Base-by-base conservation (phyloP, 2,888 invertebrate species). In the Ennomos fuscantarius region DNA sequence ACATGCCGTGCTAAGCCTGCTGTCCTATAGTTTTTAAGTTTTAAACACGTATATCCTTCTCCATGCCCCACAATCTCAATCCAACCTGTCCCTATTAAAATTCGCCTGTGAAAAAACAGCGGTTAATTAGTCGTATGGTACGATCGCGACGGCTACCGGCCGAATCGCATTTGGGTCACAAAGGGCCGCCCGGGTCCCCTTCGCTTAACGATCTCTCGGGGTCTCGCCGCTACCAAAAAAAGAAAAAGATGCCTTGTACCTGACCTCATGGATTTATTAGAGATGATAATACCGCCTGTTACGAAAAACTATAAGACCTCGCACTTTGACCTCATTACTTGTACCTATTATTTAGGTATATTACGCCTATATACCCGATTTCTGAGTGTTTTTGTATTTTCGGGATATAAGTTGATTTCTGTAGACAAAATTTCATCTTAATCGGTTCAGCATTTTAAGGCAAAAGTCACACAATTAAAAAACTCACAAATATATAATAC, bases 61-160 rank as follows among this genome's bases (percentile, higher is more conserved):
- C 2, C 37, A 34, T 11, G n/a, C 1, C 31, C 31, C 32, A 41
- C 46, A 42, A 72, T 72, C 66, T 70, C 51, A 51, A 61, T 55
- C 37, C 51, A 15, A 52, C 50, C 69, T 68, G 73, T 57, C 57
- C 56, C 51, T 47, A 62, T 66, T 68, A 62, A 68, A 68, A 63
- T 65, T 64, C 61, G 65, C 60, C 49, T 58, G 63, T 63, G 60
- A 66, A 68, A 67, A 66, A 67, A 60, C 62, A 65, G 62, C 86
- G 87, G 87, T 89, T 91, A 90, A 91, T 91, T 89, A 89, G 86
- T 70, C 58, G 65, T 87, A 89, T 88, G 88, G 82, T 81, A 66
- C 64, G 69, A 78, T 78, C 78, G 78, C 54, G 35, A 79, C 53
- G 37, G 88, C 89, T 89, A 89, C 89, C 81, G 88, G 79, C 85